Evolutionary conservation across 1,140 invertebrate genomes (phyloP).

Genomic region (Wiebesia pumilae): DNA sequence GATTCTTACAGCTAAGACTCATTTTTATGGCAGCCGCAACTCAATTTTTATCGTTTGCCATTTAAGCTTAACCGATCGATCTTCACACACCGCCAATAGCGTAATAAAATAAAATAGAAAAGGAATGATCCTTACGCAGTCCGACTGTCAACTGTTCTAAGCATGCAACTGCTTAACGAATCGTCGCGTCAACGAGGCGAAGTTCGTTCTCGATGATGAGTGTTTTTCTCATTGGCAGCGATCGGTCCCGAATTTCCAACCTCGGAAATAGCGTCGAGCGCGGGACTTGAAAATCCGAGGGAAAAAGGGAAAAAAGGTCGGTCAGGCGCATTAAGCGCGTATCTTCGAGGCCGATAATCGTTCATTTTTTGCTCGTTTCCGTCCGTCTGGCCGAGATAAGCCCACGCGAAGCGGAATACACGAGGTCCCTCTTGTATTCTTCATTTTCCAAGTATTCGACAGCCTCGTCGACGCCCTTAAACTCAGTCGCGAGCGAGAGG

Average conservation of each 20-base stretch:
- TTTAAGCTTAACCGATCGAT: not conserved
- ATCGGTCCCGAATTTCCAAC: too few relatives aligned
- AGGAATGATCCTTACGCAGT: not conserved
- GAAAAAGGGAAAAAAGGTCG: not conserved
- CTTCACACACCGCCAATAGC: not conserved
- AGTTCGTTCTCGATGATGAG: not conserved
- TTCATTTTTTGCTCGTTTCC: constrained; percentile 3
- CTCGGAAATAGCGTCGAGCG: not conserved
- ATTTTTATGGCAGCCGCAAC: not conserved
- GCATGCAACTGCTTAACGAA: not conserved
- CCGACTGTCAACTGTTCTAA: not conserved
- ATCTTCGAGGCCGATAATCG: constrained; percentile 10
- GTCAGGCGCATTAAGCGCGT: not conserved
- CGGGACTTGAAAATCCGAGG: not conserved
- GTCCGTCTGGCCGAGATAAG: constrained; percentile 14
- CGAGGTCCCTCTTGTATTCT: constrained; percentile 44
- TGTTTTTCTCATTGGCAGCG: not conserved
- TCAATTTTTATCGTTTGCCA: not conserved
- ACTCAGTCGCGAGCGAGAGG: constrained; percentile 4
- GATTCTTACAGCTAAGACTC: not conserved
- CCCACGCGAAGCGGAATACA: constrained; percentile 23
- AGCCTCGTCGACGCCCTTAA: constrained; percentile 41
- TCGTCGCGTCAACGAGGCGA: not conserved
- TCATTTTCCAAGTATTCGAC: constrained; percentile 49
- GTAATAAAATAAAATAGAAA: not conserved